phyloP scores from a whole-genome alignment of 2,113 vertebrate genomes.

The Dicerorhinus sumatrensis region DNA sequence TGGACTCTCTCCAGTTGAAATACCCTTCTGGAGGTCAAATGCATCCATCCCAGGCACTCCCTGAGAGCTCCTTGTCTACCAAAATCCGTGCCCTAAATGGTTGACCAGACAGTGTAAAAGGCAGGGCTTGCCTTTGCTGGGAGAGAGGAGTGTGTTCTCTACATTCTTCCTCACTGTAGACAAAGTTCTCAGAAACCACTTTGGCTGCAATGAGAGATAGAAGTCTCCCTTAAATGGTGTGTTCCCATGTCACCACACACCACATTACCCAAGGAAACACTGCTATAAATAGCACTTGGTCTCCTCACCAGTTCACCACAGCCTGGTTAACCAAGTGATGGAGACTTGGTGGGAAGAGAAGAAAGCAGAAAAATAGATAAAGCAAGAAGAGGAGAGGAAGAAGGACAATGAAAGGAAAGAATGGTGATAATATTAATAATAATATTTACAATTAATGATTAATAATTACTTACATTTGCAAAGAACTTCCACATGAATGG shows the following conservation, averaged over 20 bases:
- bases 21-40: neutral
- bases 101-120: neutral
- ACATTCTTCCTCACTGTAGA: neutral
- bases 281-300: neutral
- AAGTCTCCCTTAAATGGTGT: neutral
- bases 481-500: neutral
- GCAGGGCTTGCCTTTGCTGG: neutral
- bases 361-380: conserved; percentile 7
- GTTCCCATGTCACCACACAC: neutral
- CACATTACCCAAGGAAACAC: neutral
- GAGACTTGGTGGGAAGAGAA: neutral
- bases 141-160: neutral
- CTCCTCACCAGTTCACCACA: neutral
- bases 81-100: neutral
- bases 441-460: neutral
- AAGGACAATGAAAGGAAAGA: neutral
- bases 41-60: neutral
- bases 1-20: neutral
- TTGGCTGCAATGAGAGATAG: neutral
- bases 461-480: conserved; percentile 26
- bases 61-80: neutral
- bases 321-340: neutral
- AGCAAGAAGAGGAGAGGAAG: neutral
- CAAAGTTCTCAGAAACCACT: neutral
- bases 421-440: neutral